A percentile compares a stretch with the other conserved stretches of the same genome.
These are phyloP conservation scores for Anticlea derivata DNA, from an alignment of 2,888 invertebrate genomes.

Conservation along the genomic window DNA sequence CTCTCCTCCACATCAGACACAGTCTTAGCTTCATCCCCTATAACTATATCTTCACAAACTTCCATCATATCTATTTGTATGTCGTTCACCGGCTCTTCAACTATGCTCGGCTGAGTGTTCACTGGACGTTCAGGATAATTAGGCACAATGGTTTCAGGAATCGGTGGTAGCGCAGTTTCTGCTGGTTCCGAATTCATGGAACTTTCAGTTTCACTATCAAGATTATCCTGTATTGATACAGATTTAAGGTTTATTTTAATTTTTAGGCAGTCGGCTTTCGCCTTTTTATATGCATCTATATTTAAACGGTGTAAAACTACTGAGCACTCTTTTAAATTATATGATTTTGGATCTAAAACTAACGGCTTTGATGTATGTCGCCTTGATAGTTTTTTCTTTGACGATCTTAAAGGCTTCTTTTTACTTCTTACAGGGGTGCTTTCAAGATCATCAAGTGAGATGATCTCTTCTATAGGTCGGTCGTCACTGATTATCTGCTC, in stretches of 20 bases:
- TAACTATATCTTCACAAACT: constrained; percentile 76
- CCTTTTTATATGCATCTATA: constrained; percentile 46
- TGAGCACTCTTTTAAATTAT: constrained; percentile 59
- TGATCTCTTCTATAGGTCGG: constrained; percentile 71
- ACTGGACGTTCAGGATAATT: background rate
- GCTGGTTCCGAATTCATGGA: background rate
- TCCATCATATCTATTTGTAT: constrained; percentile 76
- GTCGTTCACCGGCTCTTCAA: constrained; percentile 53
- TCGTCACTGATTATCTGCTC: constrained; percentile 75
- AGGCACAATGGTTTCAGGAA: constrained; percentile 1
- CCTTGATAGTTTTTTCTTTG: constrained; percentile 43
- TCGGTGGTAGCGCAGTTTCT: background rate
- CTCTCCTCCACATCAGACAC: constrained; percentile 54
- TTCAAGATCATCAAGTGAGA: constrained; percentile 69
- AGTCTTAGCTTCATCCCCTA: constrained; percentile 66
- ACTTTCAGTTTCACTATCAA: constrained; percentile 1
- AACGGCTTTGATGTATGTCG: constrained; percentile 33
- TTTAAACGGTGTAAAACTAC: constrained; percentile 58
- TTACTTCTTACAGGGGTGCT: constrained; percentile 44
- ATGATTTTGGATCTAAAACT: constrained; percentile 48
- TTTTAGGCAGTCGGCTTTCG: constrained; percentile 4
- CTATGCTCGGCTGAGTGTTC: constrained; percentile 7
- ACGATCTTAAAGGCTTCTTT: constrained; percentile 43
- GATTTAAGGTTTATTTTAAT: constrained; percentile 19
- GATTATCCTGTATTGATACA: background rate